These are phyloP conservation scores for Carcharodon carcharias DNA, from an alignment of 2,797 vertebrate species.

Conservation along the genomic window DNA sequence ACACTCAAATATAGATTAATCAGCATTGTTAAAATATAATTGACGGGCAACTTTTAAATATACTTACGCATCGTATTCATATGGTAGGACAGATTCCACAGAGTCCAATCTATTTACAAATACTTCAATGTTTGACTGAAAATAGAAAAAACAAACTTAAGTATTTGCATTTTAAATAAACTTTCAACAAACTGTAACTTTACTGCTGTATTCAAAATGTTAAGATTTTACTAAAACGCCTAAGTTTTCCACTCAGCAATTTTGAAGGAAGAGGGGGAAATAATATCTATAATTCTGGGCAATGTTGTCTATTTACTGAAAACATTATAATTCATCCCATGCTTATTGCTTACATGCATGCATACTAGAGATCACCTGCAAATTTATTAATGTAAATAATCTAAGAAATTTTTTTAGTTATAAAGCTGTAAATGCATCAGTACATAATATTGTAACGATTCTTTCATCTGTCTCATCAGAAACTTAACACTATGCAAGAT, in stretches of 20 bases:
- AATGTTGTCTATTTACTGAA: not conserved
- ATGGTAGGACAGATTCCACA: conserved; percentile 76
- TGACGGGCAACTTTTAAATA: not conserved
- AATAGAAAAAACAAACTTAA: conserved; percentile 39
- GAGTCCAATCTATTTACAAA: conserved; percentile 86
- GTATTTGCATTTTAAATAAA: not conserved
- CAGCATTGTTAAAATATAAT: not conserved
- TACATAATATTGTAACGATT: not conserved
- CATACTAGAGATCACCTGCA: not conserved
- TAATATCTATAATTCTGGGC: not conserved
- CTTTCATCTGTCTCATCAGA: not conserved
- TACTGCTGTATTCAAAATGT: not conserved
- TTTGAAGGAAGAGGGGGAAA: not conserved
- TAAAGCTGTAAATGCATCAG: not conserved
- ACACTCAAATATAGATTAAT: not conserved
- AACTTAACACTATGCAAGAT: not conserved
- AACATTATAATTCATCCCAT: not conserved
- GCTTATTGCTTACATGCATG: not conserved
- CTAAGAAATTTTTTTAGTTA: not conserved
- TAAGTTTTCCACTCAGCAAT: not conserved
- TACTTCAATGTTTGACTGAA: conserved; percentile 66
- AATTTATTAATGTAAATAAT: not conserved
- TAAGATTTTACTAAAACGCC: not conserved
- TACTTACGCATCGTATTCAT: conserved; percentile 84
- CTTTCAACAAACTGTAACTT: not conserved